Base-by-base conservation (phyloP, 1,140 invertebrate species). In the Pseudomyrmex flavicornis region DNA sequence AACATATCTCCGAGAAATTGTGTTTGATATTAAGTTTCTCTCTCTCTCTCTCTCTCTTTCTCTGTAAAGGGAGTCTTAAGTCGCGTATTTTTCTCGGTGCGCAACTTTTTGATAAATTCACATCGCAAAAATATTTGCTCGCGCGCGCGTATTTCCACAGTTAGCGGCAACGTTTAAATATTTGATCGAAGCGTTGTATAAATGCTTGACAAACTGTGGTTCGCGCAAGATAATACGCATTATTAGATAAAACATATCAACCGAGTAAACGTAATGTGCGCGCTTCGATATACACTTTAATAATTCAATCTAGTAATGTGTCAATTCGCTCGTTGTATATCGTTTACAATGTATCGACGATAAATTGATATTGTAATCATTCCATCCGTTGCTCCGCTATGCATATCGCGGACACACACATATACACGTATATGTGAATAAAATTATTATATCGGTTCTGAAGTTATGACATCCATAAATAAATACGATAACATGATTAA, bases 281-380 rank as follows among this genome's bases (percentile, higher is more conserved):
- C 35, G 35, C 35, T 35, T 35, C 35, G 46, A 56, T 77, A 56
- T 77, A 77, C 54, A 35, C 74, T 54, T 77, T 66, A 77, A 77
- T 77, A 66, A 77, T 77, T 77, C 61, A 77, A 35, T 52, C 1
- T 17, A 9, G 26, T 77, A 77, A 66, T 77, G 48, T 66, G 48
- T 22, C 74, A 44, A 77, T 77, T 66, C 26, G 44, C 74, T 77
- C 74, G 17, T 77, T 56, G 74, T 7, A 26, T 56, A 52, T 63
- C 61, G 59, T n/a, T 52, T n/a, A 65, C 65, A 76, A 76, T 44
- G 8, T 12, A 44, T 15, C 20, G 26, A 58, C 61, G 74, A 54
- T 76, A 66, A 77, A 77, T 77, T 77, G 44, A 77, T 26, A 26
- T 66, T 77, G 48, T 74, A 77, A 77, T 77, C 74, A 62, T 65